Base-by-base conservation (phyloP, 1,140 invertebrate species). In the Sipha flava region DNA sequence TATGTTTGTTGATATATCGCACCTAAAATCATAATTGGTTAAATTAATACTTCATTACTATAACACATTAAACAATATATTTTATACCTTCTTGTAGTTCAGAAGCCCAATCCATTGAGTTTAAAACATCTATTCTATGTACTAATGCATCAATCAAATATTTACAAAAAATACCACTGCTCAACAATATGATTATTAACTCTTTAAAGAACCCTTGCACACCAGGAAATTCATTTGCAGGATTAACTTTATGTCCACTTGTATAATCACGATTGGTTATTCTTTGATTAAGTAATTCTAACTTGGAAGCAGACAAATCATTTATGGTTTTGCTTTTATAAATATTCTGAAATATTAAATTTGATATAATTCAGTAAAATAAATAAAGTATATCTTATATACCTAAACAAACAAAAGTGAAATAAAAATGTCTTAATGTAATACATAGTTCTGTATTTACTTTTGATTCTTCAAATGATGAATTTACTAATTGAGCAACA, bases 211-310 rank as follows among this genome's bases (percentile, higher is more conserved):
- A 77, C 12, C n/a, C 21, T 77, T 77, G 73, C 14, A 77, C 54
- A 0, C 73, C 73, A 59, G 73, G 49, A 59, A 77, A 77, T 59
- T 77, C 73, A n/a, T 59, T 59, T 4, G 73, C 49, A 26, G 52
- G 73, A 57, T 77, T 43, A 57, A 59, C 34, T 59, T 29, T 77
- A 43, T 40, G n/a, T 57, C 73, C 73, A 43, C 73, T 77, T 26
- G 73, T 77, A 43, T 77, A 77, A 10, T 77, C 73, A n/a, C 73
- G 73, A 43, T 77, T 77, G n/a, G 73, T 77, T 18, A 77, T 77
- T 23, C 73, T 52, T 21, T 77, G 73, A 59, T 77, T 52, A 12
- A 77, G 52, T 57, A 77, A 40, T 57, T 77, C 73, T 57, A 77
- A 40, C n/a, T 77, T 77, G 9, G 73, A 59, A 0, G 73, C 73